Percentiles rank a stretch among this genome's conserved stretches.
Conservation (phyloP, 2,888 invertebrate species). For the Laspeyria flexula region DNA sequence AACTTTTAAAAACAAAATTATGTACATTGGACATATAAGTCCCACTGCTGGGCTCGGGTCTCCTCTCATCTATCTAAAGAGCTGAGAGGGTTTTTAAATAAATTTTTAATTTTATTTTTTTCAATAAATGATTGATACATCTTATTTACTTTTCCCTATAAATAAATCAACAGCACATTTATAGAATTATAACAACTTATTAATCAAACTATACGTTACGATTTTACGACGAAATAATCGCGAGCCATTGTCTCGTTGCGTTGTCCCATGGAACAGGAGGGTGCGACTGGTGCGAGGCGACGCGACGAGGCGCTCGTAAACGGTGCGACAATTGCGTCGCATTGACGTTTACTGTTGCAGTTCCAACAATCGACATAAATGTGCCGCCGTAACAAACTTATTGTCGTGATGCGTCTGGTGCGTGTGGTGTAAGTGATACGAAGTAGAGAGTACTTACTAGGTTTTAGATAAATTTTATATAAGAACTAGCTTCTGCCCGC, state of each 20-base stretch:
- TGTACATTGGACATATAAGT: too few relatives aligned
- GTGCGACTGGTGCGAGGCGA: neutral
- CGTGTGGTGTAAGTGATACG: constrained; percentile 4
- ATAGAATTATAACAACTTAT: constrained; percentile 3
- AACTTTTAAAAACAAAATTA: too few relatives aligned
- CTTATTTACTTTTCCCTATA: neutral
- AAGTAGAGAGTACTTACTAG: too few relatives aligned
- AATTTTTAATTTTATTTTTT: too few relatives aligned
- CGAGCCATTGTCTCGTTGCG: constrained; percentile 13
- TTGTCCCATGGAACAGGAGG: neutral
- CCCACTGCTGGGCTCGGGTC: too few relatives aligned
- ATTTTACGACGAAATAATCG: constrained; percentile 35
- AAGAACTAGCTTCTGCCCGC: too few relatives aligned
- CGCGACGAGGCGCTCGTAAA: constrained; percentile 17
- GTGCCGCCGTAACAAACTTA: constrained; percentile 58
- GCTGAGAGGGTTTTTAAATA: too few relatives aligned
- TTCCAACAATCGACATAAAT: constrained; percentile 51
- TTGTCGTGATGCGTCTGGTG: constrained; percentile 41
- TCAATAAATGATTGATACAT: neutral
- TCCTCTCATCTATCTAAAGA: too few relatives aligned
- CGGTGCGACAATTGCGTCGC: constrained; percentile 44
- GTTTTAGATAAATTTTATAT: neutral
- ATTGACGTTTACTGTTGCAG: constrained; percentile 66
- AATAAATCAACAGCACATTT: neutral
- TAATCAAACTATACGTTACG: constrained; percentile 9